Evolutionary conservation across 2,888 invertebrate species (phyloP).

Genomic region (Alcis repandata): DNA sequence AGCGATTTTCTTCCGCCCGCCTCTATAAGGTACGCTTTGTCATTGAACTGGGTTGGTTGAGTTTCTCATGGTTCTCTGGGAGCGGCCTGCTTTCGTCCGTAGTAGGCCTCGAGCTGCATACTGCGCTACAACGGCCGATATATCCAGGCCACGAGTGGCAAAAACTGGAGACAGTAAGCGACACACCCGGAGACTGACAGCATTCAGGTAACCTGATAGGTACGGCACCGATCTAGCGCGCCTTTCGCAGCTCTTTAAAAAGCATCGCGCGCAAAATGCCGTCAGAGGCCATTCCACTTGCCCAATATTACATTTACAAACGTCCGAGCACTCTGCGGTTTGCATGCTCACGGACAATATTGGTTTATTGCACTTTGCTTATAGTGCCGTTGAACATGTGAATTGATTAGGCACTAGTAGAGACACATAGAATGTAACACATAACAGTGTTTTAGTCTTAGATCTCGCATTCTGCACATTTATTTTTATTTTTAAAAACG

Average conservation of each 20-base stretch:
- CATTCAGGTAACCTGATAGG: slow-evolving; percentile 68
- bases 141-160: slow-evolving; percentile 71
- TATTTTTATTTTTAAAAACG: not conserved
- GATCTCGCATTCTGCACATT: not conserved
- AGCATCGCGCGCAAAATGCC: slow-evolving; percentile 44
- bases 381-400: slow-evolving; percentile 13
- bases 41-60: slow-evolving; percentile 55
- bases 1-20: slow-evolving; percentile 47
- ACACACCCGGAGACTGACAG: slow-evolving; percentile 69
- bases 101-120: slow-evolving; percentile 63
- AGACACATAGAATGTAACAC: not conserved
- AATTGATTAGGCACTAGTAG: slow-evolving; percentile 1
- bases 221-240: slow-evolving; percentile 18
- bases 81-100: slow-evolving; percentile 73
- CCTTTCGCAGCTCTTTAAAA: slow-evolving; percentile 54
- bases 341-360: slow-evolving; percentile 27
- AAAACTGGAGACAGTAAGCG: slow-evolving; percentile 62
- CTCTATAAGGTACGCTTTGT: slow-evolving; percentile 53
- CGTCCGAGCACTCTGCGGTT: slow-evolving; percentile 30
- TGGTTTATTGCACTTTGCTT: slow-evolving; percentile 34
- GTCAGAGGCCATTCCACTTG: slow-evolving; percentile 41
- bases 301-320: slow-evolving; percentile 42
- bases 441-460: not conserved
- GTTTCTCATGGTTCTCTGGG: slow-evolving; percentile 77
- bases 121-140: slow-evolving; percentile 71